Percentiles rank a stretch among this genome's conserved stretches.
These are phyloP conservation scores for Melanchra persicariae DNA, from an alignment of 2,888 invertebrate species.

Conservation along the genomic window DNA sequence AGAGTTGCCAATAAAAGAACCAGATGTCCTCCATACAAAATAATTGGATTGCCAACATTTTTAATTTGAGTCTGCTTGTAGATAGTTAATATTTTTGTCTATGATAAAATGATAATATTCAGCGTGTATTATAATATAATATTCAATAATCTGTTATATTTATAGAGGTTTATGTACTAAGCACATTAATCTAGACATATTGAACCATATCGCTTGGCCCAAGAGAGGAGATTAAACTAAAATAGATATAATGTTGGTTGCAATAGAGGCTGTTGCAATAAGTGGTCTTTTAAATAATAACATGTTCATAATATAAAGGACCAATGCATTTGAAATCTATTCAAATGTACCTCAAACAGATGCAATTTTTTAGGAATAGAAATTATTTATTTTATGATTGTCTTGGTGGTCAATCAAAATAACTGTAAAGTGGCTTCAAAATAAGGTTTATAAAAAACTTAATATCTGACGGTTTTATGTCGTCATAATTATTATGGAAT, in stretches of 20 bases:
- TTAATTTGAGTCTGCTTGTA: slow-evolving; percentile 64
- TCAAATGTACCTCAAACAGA: slow-evolving; percentile 40
- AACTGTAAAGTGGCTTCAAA: slow-evolving; percentile 48
- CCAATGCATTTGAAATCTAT: slow-evolving; percentile 60
- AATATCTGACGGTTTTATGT: slow-evolving; percentile 5
- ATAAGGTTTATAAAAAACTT: slow-evolving; percentile 2
- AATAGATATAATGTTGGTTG: slow-evolving; percentile 38
- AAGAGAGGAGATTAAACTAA: slow-evolving; percentile 38
- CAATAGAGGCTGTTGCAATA: slow-evolving; percentile 61
- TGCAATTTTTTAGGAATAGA: slow-evolving; percentile 40
- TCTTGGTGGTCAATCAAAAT: slow-evolving; percentile 18
- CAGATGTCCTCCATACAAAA: slow-evolving; percentile 67
- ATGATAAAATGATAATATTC: slow-evolving; percentile 60
- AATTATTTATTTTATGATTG: slow-evolving; percentile 47
- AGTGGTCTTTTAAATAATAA: slow-evolving; percentile 55
- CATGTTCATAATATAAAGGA: slow-evolving; percentile 62
- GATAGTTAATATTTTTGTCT: slow-evolving; percentile 65
- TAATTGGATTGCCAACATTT: slow-evolving; percentile 65
- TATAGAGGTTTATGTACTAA: slow-evolving; percentile 66
- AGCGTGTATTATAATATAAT: slow-evolving; percentile 58
- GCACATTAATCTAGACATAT: slow-evolving; percentile 57
- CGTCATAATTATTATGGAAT: slow-evolving; percentile 25
- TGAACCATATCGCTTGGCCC: slow-evolving; percentile 64
- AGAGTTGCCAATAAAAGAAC: slow-evolving; percentile 62
- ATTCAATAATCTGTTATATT: slow-evolving; percentile 63